A percentile compares a stretch with the other conserved stretches of the same genome.
Evolutionary conservation across 2,888 invertebrate species (phyloP).

Genomic region (Arge pagana): DNA sequence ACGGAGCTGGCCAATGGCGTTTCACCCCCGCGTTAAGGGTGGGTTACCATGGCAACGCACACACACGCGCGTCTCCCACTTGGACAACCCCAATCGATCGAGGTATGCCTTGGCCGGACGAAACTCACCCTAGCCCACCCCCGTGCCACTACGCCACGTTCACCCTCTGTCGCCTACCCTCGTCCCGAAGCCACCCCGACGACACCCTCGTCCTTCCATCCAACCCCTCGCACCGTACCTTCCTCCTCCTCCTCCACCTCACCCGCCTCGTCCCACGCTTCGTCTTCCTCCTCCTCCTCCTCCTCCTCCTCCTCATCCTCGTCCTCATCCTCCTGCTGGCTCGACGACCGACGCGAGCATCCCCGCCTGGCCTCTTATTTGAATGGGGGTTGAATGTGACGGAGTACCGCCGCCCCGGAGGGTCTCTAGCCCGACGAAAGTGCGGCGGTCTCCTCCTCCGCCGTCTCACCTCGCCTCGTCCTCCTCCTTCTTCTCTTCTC

Average conservation of each 20-base stretch:
- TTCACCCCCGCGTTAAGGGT: conserved; percentile 56
- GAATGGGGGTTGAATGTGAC: conserved; percentile 57
- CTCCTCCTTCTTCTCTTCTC: conserved; percentile 26
- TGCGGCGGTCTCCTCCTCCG: conserved; percentile 48
- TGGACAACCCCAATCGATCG: conserved; percentile 60
- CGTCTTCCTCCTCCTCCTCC: conserved; percentile 30
- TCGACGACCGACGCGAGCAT: conserved; percentile 20
- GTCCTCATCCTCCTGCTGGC: too few species aligned
- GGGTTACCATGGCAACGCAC: conserved; percentile 55
- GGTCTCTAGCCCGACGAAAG: conserved; percentile 51
- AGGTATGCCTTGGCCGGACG: conserved; percentile 58
- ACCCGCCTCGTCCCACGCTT: conserved; percentile 5
- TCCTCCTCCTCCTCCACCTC: not conserved
- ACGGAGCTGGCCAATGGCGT: conserved; percentile 56
- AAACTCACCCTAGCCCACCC: conserved; percentile 53
- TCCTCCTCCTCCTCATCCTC: too few species aligned
- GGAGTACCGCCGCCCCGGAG: conserved; percentile 52
- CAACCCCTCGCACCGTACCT: conserved; percentile 27
- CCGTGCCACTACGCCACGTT: conserved; percentile 32
- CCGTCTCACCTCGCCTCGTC: conserved; percentile 25
- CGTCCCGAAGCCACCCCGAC: conserved; percentile 17
- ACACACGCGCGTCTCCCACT: conserved; percentile 47
- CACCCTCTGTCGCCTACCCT: conserved; percentile 27
- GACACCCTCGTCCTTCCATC: conserved; percentile 8
- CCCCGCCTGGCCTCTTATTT: conserved; percentile 54